phyloP scores from a whole-genome alignment of 2,113 vertebrate species.

The Ageneiosus marmoratus region DNA sequence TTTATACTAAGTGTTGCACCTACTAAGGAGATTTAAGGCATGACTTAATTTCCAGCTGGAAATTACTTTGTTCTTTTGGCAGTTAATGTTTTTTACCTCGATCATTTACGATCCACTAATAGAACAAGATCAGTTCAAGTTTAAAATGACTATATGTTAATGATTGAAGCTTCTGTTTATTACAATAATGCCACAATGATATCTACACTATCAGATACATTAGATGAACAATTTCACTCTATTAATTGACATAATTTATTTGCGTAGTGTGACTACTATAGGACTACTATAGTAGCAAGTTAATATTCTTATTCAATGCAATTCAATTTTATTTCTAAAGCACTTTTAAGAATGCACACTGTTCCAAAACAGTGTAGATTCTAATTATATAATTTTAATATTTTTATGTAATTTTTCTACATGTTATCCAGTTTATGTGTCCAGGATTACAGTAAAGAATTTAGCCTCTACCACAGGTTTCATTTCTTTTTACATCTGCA shows the following conservation, averaged over 20 bases:
- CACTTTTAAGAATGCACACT: too few species aligned
- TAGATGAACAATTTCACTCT: background rate
- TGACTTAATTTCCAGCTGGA: background rate
- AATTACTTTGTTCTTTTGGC: background rate
- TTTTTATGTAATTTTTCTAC: too few species aligned
- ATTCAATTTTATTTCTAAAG: too few species aligned
- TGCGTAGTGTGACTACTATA: background rate
- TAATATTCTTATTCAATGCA: too few species aligned
- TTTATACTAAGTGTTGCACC: background rate
- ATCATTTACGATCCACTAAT: background rate
- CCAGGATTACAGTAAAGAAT: slow-evolving; percentile 10
- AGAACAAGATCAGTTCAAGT: background rate
- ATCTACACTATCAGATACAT: background rate
- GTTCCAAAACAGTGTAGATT: too few species aligned
- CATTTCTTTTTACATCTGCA: slow-evolving; percentile 22
- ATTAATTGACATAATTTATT: background rate
- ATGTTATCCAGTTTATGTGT: too few species aligned
- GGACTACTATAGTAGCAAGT: slow-evolving; percentile 5
- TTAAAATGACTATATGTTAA: background rate
- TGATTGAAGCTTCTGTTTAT: background rate
- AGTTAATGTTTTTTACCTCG: background rate
- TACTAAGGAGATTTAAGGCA: background rate
- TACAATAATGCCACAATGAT: background rate
- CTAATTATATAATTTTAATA: too few species aligned
- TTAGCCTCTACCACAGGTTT: slow-evolving; percentile 32